phyloP scores from a whole-genome alignment of 2,113 vertebrate genomes.

The Bothrops jararaca region DNA sequence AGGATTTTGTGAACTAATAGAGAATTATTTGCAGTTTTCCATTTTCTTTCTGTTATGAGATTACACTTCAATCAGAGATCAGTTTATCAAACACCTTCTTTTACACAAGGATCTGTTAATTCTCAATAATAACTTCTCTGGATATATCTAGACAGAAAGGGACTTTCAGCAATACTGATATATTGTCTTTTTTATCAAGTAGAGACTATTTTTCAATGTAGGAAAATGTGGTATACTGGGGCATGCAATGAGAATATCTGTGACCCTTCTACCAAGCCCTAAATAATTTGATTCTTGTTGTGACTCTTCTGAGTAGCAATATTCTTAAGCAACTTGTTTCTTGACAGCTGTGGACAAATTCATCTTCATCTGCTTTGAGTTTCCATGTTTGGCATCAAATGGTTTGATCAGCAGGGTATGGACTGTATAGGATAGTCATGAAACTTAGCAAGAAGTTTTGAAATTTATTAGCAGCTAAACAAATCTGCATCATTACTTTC shows the following conservation, averaged over 20 bases:
- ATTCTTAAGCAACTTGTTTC: background rate
- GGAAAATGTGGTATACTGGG: background rate
- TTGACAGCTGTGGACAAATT: background rate
- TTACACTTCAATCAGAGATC: background rate
- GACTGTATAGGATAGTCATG: background rate
- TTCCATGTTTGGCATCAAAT: background rate
- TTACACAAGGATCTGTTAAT: background rate
- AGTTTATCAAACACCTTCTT: background rate
- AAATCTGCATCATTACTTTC: background rate
- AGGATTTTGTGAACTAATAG: background rate
- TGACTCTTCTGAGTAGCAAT: background rate
- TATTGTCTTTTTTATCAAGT: background rate
- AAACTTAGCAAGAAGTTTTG: background rate
- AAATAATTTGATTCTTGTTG: background rate
- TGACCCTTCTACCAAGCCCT: background rate
- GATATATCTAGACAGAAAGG: background rate
- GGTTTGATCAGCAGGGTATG: background rate
- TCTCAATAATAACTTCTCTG: background rate
- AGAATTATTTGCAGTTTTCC: background rate
- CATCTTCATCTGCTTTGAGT: background rate
- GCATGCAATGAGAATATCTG: background rate
- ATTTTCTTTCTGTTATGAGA: background rate
- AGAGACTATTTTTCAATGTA: background rate
- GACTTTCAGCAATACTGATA: background rate
- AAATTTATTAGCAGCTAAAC: background rate